Evolutionary conservation across 1,140 invertebrate genomes (phyloP), one percentile per base, ranked within the genome.

Genomic region (Hyphantria cunea): DNA sequence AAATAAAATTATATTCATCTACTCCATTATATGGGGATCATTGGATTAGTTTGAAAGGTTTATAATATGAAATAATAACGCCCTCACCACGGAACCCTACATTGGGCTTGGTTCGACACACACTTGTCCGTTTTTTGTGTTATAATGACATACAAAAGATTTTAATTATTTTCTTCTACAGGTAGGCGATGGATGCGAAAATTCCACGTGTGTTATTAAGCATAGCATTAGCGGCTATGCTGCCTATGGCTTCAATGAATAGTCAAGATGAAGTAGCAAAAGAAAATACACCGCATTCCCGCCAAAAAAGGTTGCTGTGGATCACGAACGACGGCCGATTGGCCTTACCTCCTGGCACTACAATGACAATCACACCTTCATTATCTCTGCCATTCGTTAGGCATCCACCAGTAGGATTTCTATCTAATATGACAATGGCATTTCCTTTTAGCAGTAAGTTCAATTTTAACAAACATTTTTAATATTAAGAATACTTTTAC

Each of bases 391-490:
- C 96, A 9, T 94, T 97, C 74, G 95, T 96, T 0, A 92, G 96
- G 55, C 95, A 97, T 91, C 96, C 95, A 14, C 96, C 95, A 0
- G 93, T 95, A 75, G 96, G 96, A 47, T 97, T 97, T 82, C 93
- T 96, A 62, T 96, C 95, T 54, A 97, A 97, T 77, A 92, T 97
- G 91, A 95, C 95, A 17, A 94, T 97, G 74, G 96, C 95, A 89
- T 93, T 97, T 66, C 96, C 96, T n/a, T 95, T 97, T 80, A 95
- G 95, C 74, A 96, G 96, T 97, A 89, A 94, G 95, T 94, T 45
- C 17, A 49, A 3, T n/a, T 32, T 10, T n/a, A n/a, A n/a, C n/a
- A n/a, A n/a, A n/a, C n/a, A n/a, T n/a, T 59, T 8, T 53, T 54
- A 53, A 61, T 56, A 37, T 44, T 44, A 11, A 10, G 0, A 37